Conservation (phyloP, 2,888 invertebrate species). For the Athripsodes cinereus region DNA sequence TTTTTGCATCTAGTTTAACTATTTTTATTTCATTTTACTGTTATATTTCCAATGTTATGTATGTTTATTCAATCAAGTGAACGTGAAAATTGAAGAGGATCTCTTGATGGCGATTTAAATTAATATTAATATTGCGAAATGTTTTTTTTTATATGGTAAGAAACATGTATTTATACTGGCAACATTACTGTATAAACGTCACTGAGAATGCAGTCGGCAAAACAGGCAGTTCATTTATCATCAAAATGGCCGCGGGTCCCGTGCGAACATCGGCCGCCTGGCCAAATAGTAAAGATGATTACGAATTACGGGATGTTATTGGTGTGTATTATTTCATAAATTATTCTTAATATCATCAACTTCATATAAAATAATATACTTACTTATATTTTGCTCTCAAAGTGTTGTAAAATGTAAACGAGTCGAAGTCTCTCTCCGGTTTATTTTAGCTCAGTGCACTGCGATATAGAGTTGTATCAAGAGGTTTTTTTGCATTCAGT, state of each 20-base stretch:
- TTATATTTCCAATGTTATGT: too few relatives aligned
- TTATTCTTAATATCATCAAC: neutral
- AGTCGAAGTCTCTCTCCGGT: conserved; percentile 7
- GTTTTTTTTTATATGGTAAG: too few relatives aligned
- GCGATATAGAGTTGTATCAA: conserved; percentile 7
- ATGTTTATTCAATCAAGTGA: too few relatives aligned
- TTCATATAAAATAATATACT: neutral
- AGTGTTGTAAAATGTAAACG: conserved; percentile 7
- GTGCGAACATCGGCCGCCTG: conserved; percentile 45
- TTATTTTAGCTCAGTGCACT: conserved; percentile 15
- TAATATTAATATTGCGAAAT: too few relatives aligned
- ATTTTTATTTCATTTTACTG: too few relatives aligned
- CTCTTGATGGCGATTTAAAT: too few relatives aligned
- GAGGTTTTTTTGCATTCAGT: conserved; percentile 10
- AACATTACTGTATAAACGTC: conserved; percentile 10
- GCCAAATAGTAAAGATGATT: conserved; percentile 89
- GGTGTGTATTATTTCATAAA: conserved; percentile 45
- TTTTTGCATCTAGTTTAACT: too few relatives aligned
- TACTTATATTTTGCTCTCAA: neutral
- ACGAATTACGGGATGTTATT: conserved; percentile 89
- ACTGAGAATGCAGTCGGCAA: conserved; percentile 13
- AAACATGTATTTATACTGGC: conserved; percentile 1
- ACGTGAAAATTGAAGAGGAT: too few relatives aligned
- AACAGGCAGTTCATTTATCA: conserved; percentile 16
- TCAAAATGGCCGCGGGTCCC: conserved; percentile 22